Evolutionary conservation across 2,888 invertebrate species (phyloP).

Genomic region (Eilema sororculum): DNA sequence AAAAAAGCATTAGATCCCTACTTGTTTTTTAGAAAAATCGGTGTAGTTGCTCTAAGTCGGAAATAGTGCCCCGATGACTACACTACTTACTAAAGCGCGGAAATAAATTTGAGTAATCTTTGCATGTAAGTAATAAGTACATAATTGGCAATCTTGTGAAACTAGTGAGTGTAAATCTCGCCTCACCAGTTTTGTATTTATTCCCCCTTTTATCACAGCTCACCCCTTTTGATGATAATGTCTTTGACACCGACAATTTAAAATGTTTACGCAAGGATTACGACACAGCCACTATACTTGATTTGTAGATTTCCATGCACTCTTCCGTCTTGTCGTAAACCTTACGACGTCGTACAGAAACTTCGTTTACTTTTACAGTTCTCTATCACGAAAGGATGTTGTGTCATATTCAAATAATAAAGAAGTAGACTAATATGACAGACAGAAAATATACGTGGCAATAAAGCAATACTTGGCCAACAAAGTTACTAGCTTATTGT

Average conservation of each 20-base stretch:
- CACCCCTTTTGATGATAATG: constrained; percentile 14
- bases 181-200: not conserved
- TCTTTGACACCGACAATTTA: constrained; percentile 14
- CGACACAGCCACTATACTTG: constrained; percentile 6
- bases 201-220: constrained; percentile 9
- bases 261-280: constrained; percentile 14
- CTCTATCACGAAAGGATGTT: constrained; percentile 25
- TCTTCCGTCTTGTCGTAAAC: constrained; percentile 15
- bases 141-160: not conserved
- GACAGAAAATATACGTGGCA: constrained; percentile 37
- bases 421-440: constrained; percentile 39
- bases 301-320: constrained; percentile 17
- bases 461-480: constrained; percentile 48
- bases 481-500: constrained; percentile 47
- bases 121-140: not conserved
- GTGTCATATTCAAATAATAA: constrained; percentile 38
- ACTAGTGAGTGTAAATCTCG: not conserved
- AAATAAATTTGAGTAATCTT: not conserved
- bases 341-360: constrained; percentile 32
- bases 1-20: too few species aligned
- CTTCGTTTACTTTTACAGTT: constrained; percentile 30
- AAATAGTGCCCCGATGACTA: too few species aligned
- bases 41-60: too few species aligned
- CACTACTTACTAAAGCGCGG: too few species aligned
- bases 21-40: too few species aligned